Evolutionary conservation across 2,113 vertebrate genomes (phyloP).

Genomic region (Paratilapia polleni): DNA sequence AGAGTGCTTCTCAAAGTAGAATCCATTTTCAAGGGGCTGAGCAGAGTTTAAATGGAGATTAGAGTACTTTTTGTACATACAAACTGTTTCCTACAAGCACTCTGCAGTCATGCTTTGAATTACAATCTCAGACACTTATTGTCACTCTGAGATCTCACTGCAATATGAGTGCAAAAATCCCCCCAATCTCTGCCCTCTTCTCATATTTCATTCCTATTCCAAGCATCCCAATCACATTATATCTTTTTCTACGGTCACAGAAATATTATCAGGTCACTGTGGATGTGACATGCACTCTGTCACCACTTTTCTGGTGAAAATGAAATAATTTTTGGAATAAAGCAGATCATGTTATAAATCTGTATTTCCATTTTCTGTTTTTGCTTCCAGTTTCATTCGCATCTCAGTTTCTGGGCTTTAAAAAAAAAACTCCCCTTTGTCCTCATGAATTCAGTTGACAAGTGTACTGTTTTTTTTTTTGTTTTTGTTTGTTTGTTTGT

Average conservation of each 20-base stretch:
- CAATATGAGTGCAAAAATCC: neutral
- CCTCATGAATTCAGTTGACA: neutral
- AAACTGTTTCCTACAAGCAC: slow-evolving; percentile 56
- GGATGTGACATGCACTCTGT: slow-evolving; percentile 2
- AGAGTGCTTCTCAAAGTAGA: slow-evolving; percentile 40
- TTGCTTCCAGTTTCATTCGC: neutral
- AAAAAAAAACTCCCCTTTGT: neutral
- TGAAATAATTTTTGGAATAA: slow-evolving; percentile 2
- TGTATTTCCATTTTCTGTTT: neutral
- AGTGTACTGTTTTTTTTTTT: neutral
- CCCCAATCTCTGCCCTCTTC: neutral
- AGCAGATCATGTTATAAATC: neutral
- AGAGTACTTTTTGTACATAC: slow-evolving; percentile 62
- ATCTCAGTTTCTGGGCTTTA: neutral
- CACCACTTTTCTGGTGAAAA: neutral
- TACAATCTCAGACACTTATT: slow-evolving; percentile 43
- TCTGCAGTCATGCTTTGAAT: slow-evolving; percentile 57
- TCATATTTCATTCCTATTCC: slow-evolving; percentile 35
- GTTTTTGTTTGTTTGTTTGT: too few species aligned
- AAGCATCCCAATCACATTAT: neutral
- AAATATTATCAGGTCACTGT: slow-evolving; percentile 25
- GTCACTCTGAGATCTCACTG: slow-evolving; percentile 43
- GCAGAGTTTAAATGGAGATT: slow-evolving; percentile 65
- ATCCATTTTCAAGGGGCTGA: slow-evolving; percentile 38
- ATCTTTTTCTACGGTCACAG: neutral